Base-by-base conservation (phyloP, 2,888 invertebrate species). In the Acholoe squamosa region DNA sequence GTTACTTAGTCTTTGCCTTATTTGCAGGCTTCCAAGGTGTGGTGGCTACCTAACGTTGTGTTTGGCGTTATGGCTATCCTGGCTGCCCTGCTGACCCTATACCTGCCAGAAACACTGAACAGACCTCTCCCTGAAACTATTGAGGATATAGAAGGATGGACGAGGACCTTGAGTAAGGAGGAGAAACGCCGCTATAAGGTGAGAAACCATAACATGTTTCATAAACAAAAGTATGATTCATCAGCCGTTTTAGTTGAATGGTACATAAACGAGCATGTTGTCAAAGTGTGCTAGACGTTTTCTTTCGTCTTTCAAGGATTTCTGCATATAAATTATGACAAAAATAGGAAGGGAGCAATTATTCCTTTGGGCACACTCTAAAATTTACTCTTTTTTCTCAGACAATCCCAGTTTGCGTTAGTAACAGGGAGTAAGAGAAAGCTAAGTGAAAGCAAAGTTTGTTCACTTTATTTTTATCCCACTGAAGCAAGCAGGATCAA, bases 41-140 rank as follows among this genome's bases (percentile, higher is more conserved):
- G 84, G 84, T 84, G 84, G 84, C 22, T 84, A 22, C 84, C 84
- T 31, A 52, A 52, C 25, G 84, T 84, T 43, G 84, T 84, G 84
- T 84, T 84, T 84, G 33, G 84, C 22, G 33, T 52, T 3, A 84
- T 84, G 84, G 19, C 51, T 1, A 19, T 84, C 0, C 84, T 84
- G 1, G 84, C 43, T 1, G 84, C 51, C 1, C 7, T 77, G 1
- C 77, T 77, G 28, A 77, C 61, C 3, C 61, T 61, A 3, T n/a
- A n/a, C 22, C 77, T 77, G 1, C 77, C 77, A 5, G 31, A 77
- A 19, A 77, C 77, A 22, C 77, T 31, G 19, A 77, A 77, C 77
- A 3, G 34, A 77, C 77, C 77, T 14, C 77, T 77, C 1, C 77
- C 77, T 31, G n/a, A 77, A 16, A 77, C 61, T 19, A 61, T 61